Evolutionary conservation across 2,113 vertebrate species (phyloP), one percentile per base, ranked within the genome.

Genomic region (Collichthys lucidus): DNA sequence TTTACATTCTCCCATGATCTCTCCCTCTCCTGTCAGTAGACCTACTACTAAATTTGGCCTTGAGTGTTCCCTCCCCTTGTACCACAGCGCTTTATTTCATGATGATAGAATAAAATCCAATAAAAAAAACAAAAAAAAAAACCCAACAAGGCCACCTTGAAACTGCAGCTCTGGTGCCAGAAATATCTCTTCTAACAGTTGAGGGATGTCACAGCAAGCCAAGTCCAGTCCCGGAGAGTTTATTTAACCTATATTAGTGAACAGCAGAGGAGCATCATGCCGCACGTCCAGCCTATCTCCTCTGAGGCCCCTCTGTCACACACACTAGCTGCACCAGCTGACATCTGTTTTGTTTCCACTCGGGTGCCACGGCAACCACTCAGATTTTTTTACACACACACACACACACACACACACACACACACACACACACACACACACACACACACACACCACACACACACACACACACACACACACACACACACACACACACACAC

Each of bases 291-390:
- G 84, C 65, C 24, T 80, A 79, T 82, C 84, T 89, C 86, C 86
- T 83, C 81, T 20, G 70, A 85, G 83, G 83, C 79, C 84, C 85
- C 61, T 53, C 81, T 82, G 85, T 89, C 90, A 85, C 83, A 84
- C 80, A 84, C 57, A 61, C 87, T 29, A 73, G 55, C 87, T 77
- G 57, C 88, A 88, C 87, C 49, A 57, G 85, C 85, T 78, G 59
- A 89, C 91, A 92, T 92, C 82, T 92, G 90, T 84, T 91, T 90
- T 88, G 74, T 92, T 91, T 91, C 82, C 79, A 76, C 77, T 69
- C 5, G 40, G 77, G 77, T 85, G 75, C 88, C 81, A 88, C 47
- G 31, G 85, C 75, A 91, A 91, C 82, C 74, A 52, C 49, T 77
- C 50, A 10, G 40, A 44, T 61, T 61, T 73, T 56, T 8, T 73